Conservation (phyloP, 2,113 vertebrate genomes). For the Myanophis thanlyinensis region DNA sequence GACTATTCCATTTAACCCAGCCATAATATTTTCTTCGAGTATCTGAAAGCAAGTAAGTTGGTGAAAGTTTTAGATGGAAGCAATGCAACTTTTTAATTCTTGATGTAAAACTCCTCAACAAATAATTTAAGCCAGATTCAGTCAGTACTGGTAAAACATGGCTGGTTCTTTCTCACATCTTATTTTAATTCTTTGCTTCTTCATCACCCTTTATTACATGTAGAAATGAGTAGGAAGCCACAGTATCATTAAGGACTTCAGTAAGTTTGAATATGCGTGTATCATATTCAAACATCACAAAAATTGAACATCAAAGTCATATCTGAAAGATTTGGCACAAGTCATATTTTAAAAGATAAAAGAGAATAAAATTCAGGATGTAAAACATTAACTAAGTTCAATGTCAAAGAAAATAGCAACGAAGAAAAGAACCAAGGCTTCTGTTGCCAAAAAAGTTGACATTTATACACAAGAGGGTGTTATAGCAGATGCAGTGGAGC, state of each 20-base stretch:
- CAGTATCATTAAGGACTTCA: not conserved
- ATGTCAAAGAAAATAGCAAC: not conserved
- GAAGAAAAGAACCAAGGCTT: not conserved
- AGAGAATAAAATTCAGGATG: not conserved
- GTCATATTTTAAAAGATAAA: constrained; percentile 3
- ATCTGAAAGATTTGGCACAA: not conserved
- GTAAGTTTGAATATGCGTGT: not conserved
- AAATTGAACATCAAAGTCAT: not conserved
- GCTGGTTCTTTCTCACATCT: not conserved
- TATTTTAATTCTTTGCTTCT: not conserved
- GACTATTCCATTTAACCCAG: not conserved
- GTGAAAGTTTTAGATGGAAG: not conserved
- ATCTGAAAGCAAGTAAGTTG: not conserved
- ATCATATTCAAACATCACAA: not conserved
- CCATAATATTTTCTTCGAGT: not conserved
- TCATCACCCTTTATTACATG: not conserved
- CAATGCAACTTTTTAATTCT: not conserved
- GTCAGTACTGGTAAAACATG: not conserved
- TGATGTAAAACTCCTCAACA: not conserved
- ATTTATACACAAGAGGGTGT: not conserved
- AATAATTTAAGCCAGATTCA: not conserved
- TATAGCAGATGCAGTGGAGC: not conserved
- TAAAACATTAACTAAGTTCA: not conserved
- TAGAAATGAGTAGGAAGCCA: not conserved
- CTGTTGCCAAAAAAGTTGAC: not conserved